Percentiles rank a stretch among this genome's conserved stretches.
These are phyloP conservation scores for Mus caroli DNA, from an alignment of 2,797 vertebrate genomes.

Conservation along the genomic window DNA sequence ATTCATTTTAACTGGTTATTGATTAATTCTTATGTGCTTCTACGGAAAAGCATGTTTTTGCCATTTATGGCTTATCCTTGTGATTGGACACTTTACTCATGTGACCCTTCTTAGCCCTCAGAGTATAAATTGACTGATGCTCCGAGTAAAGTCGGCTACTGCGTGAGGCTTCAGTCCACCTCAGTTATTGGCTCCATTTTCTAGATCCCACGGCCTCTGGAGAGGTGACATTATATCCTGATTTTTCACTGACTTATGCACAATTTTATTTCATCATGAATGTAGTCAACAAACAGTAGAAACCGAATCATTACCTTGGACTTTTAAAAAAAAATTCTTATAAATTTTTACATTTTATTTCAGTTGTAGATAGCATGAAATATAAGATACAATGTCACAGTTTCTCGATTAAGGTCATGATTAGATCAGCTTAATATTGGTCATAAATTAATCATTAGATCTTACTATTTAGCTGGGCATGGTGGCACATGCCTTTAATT, in stretches of 20 bases:
- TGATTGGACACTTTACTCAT: not conserved
- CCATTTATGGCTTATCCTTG: not conserved
- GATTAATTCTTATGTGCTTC: not conserved
- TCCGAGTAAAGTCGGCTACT: not conserved
- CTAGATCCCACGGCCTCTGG: not conserved
- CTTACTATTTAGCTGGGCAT: not conserved
- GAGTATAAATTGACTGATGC: too few species aligned
- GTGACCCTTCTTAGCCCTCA: not conserved
- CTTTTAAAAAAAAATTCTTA: not conserved
- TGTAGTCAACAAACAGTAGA: not conserved
- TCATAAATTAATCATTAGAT: not conserved
- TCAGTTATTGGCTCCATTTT: not conserved
- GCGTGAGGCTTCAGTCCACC: not conserved
- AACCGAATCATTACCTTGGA: not conserved
- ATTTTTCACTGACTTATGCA: not conserved
- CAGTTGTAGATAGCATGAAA: not conserved
- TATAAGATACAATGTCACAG: not conserved
- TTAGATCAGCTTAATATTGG: slow-evolving; percentile 1
- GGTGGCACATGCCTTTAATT: too few species aligned
- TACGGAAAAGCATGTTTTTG: not conserved
- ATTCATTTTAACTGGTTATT: not conserved
- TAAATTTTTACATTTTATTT: slow-evolving; percentile 28
- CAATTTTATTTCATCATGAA: not conserved
- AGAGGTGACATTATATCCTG: not conserved
- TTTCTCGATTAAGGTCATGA: slow-evolving; percentile 10